Evolutionary conservation across 2,113 vertebrate genomes (phyloP), one percentile per base, ranked within the genome.

Genomic region (Rhizomys pruinosus): DNA sequence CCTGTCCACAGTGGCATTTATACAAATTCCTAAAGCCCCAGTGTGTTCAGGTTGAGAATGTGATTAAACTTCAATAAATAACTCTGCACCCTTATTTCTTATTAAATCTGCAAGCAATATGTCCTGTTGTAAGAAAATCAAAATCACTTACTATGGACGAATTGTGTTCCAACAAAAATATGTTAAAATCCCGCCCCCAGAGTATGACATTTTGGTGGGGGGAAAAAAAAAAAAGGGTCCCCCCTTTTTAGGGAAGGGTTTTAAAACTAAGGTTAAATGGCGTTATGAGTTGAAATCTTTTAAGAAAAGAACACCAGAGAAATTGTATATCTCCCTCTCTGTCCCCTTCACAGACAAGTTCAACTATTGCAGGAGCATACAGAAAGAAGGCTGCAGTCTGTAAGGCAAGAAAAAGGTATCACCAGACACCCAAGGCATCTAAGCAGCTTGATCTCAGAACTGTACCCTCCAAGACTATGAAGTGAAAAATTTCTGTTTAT

Each of bases 91-190:
- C 63, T 32, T 79, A 55, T 74, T 78, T 71, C 42, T 77, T 92
- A 84, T 64, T 47, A 72, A 52, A 44, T 74, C 71, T 90, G 5
- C 19, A 73, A 32, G 11, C 22, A 27, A 23, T 32, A 5, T 10
- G 17, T 34, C n/a, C 32, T 91, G 64, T 87, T 74, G 23, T 74
- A 80, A 84, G 39, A 90, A 84, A 20, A 91, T 66, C 16, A 81
- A 93, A 91, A 71, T 7, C 2, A 63, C 29, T 55, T 69, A 44
- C 77, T 61, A 74, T 61, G 15, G 10, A 47, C 85, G n/a, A 86
- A 88, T 44, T 25, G 2, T 80, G 64, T n/a, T 16, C 42, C 12
- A 34, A 23, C 34, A 85, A 39, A 29, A 32, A 52, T 55, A 59
- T 32, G 16, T 20, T 39, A 22, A n/a, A 39, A 57, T 55, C n/a